phyloP scores from a whole-genome alignment of 2,113 vertebrate genomes.

The Strix uralensis region DNA sequence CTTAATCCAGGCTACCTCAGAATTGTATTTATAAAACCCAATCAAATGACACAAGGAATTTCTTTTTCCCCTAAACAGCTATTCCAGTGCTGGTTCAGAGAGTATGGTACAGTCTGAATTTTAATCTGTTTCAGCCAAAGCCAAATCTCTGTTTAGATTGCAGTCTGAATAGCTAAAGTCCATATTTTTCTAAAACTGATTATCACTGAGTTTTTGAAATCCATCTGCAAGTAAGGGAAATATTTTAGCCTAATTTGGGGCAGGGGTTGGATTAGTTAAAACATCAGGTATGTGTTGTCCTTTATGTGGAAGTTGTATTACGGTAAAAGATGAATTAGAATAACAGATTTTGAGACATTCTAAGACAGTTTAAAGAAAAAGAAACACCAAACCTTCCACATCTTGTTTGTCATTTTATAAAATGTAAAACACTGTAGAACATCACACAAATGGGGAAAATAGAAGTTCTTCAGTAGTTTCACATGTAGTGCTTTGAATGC shows the following conservation, averaged over 20 bases:
- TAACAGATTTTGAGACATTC: neutral
- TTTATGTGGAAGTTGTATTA: neutral
- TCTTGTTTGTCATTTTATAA: neutral
- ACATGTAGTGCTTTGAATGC: neutral
- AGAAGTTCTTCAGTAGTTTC: neutral
- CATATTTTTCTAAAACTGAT: neutral
- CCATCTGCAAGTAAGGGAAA: neutral
- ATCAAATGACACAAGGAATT: neutral
- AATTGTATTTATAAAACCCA: neutral
- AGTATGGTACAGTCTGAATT: neutral
- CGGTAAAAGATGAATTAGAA: neutral
- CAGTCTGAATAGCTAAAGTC: neutral
- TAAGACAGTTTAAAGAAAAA: neutral
- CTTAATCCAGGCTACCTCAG: neutral
- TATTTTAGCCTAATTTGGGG: neutral
- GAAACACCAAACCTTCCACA: neutral
- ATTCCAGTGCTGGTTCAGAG: neutral
- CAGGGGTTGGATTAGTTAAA: neutral
- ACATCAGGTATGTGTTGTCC: neutral
- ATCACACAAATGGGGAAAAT: neutral
- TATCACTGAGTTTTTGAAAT: neutral
- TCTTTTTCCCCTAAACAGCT: neutral
- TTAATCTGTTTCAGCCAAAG: neutral
- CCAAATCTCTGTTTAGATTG: neutral
- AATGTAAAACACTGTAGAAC: neutral